Conservation (phyloP, 2,888 invertebrate genomes). For the Alentia gelatinosa region DNA sequence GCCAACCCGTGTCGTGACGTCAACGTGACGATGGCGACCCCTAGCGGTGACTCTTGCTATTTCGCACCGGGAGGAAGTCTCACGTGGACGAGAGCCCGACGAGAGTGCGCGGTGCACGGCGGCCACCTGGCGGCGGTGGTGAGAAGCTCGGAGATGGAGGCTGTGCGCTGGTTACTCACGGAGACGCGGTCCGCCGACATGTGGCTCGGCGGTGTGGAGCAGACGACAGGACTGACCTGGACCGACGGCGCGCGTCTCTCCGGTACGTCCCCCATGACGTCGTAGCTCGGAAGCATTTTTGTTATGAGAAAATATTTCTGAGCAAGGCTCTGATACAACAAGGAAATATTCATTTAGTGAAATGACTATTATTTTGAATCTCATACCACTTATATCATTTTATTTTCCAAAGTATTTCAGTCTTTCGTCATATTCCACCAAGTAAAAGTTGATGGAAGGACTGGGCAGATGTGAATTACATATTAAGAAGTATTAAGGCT, state of each 20-base stretch:
- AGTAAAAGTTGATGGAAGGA: no score
- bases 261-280: not conserved
- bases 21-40: not conserved
- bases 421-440: no score
- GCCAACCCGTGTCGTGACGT: not conserved
- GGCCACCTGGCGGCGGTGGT: not conserved
- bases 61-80: not conserved
- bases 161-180: not conserved
- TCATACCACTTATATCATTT: no score
- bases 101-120: not conserved
- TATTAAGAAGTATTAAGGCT: no score
- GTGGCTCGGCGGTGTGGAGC: not conserved
- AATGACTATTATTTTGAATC: no score
- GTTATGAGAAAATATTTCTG: no score
- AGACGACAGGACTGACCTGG: not conserved
- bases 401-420: no score
- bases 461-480: no score
- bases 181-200: no score
- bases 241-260: not conserved
- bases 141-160: not conserved
- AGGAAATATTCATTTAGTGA: no score
- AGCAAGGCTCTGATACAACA: no score
- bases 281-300: no score
- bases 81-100: slow-evolving; percentile 29
- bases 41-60: not conserved